Evolutionary conservation across 2,888 invertebrate species (phyloP).

Genomic region (Pterobdella sp.): DNA sequence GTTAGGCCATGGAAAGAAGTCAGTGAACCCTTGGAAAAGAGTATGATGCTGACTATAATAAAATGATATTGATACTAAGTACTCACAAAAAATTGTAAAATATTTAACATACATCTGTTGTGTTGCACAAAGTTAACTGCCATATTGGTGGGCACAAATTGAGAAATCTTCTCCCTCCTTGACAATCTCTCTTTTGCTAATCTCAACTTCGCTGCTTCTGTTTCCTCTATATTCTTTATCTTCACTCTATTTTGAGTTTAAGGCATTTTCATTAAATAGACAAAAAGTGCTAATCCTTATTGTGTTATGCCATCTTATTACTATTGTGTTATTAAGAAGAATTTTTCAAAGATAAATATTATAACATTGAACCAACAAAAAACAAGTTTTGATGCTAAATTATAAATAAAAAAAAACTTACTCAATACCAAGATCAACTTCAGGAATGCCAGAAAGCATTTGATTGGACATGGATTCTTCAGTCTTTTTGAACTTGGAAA

Average conservation of each 20-base stretch:
- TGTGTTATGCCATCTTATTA: too few species aligned
- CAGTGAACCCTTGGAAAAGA: too few species aligned
- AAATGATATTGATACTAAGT: too few species aligned
- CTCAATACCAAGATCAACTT: slow-evolving; percentile 98
- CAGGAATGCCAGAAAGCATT: slow-evolving; percentile 98
- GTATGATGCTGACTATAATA: too few species aligned
- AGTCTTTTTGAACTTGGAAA: slow-evolving; percentile 65
- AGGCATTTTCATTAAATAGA: too few species aligned
- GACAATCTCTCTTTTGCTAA: slow-evolving; percentile 78
- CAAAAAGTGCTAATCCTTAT: too few species aligned
- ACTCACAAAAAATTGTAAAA: too few species aligned
- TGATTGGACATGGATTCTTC: slow-evolving; percentile 99
- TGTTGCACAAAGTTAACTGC: slow-evolving; percentile 97
- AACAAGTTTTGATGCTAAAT: too few species aligned
- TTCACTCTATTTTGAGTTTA: slow-evolving; percentile 69
- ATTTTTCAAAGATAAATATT: too few species aligned
- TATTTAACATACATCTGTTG: slow-evolving; percentile 81
- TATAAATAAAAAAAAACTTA: slow-evolving; percentile 45
- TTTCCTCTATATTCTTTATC: slow-evolving; percentile 96
- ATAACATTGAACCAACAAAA: too few species aligned
- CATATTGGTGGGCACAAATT: slow-evolving; percentile 94
- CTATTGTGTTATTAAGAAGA: too few species aligned
- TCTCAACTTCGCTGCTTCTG: slow-evolving; percentile 92
- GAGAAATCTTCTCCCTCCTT: slow-evolving; percentile 77
- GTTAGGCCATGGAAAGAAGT: too few species aligned